Percentiles rank a stretch among this genome's conserved stretches.
phyloP scores from a whole-genome alignment of 1,140 invertebrate genomes.

The Solenopsis invicta region DNA sequence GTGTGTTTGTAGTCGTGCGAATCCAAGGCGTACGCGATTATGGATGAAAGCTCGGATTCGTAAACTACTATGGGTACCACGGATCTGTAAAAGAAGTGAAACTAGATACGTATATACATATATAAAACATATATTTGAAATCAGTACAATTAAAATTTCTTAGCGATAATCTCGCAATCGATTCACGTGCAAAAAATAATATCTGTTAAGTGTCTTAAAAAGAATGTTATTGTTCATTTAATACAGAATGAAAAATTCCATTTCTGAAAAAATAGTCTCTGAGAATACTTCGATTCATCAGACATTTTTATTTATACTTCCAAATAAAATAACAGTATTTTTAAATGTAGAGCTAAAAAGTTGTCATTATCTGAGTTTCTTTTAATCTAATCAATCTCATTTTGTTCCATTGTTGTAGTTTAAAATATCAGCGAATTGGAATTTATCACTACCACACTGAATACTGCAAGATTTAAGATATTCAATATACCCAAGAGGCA shows the following conservation, averaged over 20 bases:
- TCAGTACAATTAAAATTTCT: neutral
- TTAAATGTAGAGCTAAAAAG: neutral
- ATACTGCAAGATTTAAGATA: neutral
- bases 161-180: neutral
- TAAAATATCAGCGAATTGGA: neutral
- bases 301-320: neutral
- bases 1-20: constrained; percentile 91
- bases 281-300: neutral
- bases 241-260: too few relatives aligned
- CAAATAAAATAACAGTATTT: neutral
- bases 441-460: neutral
- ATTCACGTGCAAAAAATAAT: neutral
- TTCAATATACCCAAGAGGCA: constrained; percentile 84
- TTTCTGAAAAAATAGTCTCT: neutral
- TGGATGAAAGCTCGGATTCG: constrained; percentile 95
- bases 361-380: too few relatives aligned
- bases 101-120: neutral
- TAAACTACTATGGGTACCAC: constrained; percentile 92
- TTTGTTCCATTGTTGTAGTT: neutral
- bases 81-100: constrained; percentile 78
- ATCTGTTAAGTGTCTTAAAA: too few relatives aligned
- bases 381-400: neutral
- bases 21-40: constrained; percentile 94
- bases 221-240: too few relatives aligned
- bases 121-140: neutral